Percentiles rank a stretch among this genome's conserved stretches.
phyloP scores from a whole-genome alignment of 1,140 invertebrate genomes.

The Lordiphosa mommai region DNA sequence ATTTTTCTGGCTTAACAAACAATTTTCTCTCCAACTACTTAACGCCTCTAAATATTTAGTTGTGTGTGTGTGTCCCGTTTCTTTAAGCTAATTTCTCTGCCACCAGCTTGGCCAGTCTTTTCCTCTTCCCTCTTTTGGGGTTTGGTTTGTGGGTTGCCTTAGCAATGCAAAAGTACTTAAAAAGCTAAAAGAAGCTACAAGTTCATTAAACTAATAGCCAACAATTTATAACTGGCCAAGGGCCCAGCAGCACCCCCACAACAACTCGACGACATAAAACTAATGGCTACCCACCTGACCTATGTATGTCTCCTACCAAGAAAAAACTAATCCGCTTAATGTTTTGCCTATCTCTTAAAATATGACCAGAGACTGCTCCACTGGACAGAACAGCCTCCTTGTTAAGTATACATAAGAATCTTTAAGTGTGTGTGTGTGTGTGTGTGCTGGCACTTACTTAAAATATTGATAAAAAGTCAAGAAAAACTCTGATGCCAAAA shows the following conservation, averaged over 20 bases:
- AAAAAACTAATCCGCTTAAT: constrained; percentile 72
- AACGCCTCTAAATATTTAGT: no score
- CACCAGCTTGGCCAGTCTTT: no score
- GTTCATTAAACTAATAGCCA: constrained; percentile 77
- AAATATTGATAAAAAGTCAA: constrained; percentile 43
- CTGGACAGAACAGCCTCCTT: constrained; percentile 19
- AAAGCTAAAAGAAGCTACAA: constrained; percentile 45
- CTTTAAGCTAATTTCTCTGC: no score
- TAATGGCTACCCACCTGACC: constrained; percentile 54
- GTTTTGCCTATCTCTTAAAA: constrained; percentile 68
- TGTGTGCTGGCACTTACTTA: constrained; percentile 30
- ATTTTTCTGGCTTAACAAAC: no score
- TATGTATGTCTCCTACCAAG: constrained; percentile 12
- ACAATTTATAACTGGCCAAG: constrained; percentile 65
- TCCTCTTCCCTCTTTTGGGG: no score
- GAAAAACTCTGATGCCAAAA: constrained; percentile 4
- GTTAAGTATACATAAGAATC: constrained; percentile 9
- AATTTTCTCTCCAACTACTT: no score
- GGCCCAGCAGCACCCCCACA: constrained; percentile 1
- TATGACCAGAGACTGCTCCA: constrained; percentile 30
- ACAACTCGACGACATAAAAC: constrained; percentile 46
- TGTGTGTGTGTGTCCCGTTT: no score
- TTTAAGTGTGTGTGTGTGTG: constrained; percentile 8
- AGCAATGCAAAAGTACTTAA: no score
- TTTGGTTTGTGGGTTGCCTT: no score